Percentiles rank a stretch among this genome's conserved stretches.
phyloP scores from a whole-genome alignment of 1,140 invertebrate genomes.

The Formica selysi region DNA sequence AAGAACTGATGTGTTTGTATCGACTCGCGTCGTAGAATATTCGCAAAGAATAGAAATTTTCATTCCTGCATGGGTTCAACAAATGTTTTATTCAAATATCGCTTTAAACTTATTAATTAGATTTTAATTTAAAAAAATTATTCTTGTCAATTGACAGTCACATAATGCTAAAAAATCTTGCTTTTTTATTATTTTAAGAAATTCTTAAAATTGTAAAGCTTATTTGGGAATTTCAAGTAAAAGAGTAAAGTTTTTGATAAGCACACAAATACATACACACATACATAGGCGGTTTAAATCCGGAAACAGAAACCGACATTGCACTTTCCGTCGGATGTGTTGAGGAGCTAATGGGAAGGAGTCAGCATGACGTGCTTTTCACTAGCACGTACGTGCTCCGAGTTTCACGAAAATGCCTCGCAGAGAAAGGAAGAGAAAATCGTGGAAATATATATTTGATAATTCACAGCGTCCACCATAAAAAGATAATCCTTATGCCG shows the following conservation, averaged over 20 bases:
- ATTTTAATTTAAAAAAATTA: neutral
- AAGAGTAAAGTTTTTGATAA: conserved; percentile 11
- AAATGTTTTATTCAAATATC: neutral
- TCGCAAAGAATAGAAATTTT: conserved; percentile 1
- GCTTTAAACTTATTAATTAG: neutral
- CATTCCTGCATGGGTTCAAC: neutral
- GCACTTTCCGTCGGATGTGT: conserved; percentile 46
- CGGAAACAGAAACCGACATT: conserved; percentile 33
- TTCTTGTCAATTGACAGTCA: neutral
- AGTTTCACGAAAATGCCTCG: conserved; percentile 7
- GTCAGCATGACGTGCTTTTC: conserved; percentile 58
- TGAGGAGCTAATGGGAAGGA: conserved; percentile 41
- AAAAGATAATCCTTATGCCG: conserved; percentile 40
- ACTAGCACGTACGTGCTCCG: conserved; percentile 51
- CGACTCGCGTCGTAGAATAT: conserved; percentile 11
- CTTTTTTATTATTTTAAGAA: neutral
- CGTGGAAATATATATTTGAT: conserved; percentile 56
- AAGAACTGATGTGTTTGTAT: neutral
- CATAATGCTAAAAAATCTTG: neutral
- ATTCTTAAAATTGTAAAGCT: neutral
- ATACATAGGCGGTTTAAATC: conserved; percentile 27
- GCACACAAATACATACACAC: neutral
- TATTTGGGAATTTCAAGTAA: neutral
- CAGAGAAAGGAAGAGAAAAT: conserved; percentile 4
- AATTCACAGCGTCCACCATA: conserved; percentile 40